Evolutionary conservation across 1,140 invertebrate genomes (phyloP).

Genomic region (Achatina immaculata): DNA sequence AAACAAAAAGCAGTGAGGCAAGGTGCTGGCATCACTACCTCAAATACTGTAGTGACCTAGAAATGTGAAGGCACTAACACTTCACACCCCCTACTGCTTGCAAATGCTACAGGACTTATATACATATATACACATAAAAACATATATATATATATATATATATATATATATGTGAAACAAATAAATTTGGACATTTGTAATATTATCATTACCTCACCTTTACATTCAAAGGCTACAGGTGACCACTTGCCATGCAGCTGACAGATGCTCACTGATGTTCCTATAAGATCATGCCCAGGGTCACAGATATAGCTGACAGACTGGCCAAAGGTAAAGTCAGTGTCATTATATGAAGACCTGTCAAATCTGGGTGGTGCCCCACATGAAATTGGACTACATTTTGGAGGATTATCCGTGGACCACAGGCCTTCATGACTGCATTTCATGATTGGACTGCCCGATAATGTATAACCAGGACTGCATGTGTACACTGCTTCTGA

Average conservation of each 20-base stretch:
- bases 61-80: too few species aligned
- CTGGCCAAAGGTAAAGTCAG: constrained; percentile 27
- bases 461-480: constrained; percentile 29
- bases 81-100: too few species aligned
- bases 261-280: constrained; percentile 38
- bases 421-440: constrained; percentile 30
- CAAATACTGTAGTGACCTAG: too few species aligned
- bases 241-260: constrained; percentile 17
- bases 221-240: not conserved
- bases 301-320: constrained; percentile 36
- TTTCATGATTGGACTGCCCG: not conserved
- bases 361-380: constrained; percentile 22
- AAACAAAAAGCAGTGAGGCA: too few species aligned
- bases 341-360: not conserved
- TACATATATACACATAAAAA: too few species aligned
- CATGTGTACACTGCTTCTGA: constrained; percentile 48
- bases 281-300: constrained; percentile 40
- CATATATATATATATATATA: too few species aligned
- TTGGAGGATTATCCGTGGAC: constrained; percentile 15
- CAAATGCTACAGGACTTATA: too few species aligned
- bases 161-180: too few species aligned
- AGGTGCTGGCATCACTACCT: too few species aligned
- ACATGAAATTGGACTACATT: constrained; percentile 31
- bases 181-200: not conserved
- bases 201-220: constrained; percentile 30